These are phyloP conservation scores for Perizoma flavofasciatum DNA, from an alignment of 2,888 invertebrate species.

Conservation along the genomic window DNA sequence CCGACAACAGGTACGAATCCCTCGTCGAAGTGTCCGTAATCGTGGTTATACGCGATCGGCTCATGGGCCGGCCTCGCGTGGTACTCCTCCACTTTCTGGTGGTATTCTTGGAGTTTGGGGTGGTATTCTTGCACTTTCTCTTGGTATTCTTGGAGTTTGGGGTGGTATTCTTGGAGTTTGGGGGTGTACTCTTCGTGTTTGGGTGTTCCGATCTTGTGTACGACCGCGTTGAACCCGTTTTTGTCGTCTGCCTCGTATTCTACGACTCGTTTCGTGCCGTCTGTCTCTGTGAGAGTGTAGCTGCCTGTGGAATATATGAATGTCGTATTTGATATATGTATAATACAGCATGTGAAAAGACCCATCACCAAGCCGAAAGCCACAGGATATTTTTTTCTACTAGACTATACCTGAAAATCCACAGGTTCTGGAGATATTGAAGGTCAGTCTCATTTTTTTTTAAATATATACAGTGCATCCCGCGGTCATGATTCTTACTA, in stretches of 20 bases:
- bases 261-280: constrained; percentile 84
- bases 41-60: constrained; percentile 55
- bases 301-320: constrained; percentile 62
- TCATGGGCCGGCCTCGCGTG: constrained; percentile 48
- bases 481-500: too few species aligned
- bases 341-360: too few species aligned
- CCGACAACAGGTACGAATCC: constrained; percentile 64
- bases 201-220: constrained; percentile 80
- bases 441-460: too few species aligned
- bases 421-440: too few species aligned
- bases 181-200: constrained; percentile 55
- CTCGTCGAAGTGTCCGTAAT: constrained; percentile 60
- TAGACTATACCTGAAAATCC: too few species aligned
- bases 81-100: constrained; percentile 39
- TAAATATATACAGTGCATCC: too few species aligned
- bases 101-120: constrained; percentile 36
- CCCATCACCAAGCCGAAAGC: too few species aligned
- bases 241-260: constrained; percentile 85
- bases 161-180: constrained; percentile 26
- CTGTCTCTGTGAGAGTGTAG: constrained; percentile 83
- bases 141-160: constrained; percentile 56
- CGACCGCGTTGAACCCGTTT: constrained; percentile 84
- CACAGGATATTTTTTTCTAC: too few species aligned
- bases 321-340: too few species aligned
- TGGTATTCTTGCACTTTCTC: constrained; percentile 36